Conservation (phyloP, 2,797 vertebrate genomes). For the Neostethus bicornis region DNA sequence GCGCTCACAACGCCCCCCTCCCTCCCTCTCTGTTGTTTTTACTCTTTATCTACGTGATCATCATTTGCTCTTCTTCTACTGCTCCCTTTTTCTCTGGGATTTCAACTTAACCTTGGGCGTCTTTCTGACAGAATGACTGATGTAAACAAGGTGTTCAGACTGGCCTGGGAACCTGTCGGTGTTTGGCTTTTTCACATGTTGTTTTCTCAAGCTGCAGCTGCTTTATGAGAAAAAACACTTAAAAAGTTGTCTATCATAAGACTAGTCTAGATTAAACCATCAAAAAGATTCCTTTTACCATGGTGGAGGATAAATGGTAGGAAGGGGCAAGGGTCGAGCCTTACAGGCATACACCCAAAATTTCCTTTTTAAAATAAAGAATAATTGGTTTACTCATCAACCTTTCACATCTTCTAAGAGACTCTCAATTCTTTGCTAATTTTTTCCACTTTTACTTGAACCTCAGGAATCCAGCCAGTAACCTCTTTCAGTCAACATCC, state of each 20-base stretch:
- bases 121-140: constrained; percentile 71
- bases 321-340: no score
- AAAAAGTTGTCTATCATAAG: constrained; percentile 7
- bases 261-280: not conserved
- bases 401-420: not conserved
- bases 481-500: constrained; percentile 19
- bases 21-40: constrained; percentile 23
- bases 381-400: not conserved
- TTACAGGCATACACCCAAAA: no score
- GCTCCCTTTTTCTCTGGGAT: constrained; percentile 15
- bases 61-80: constrained; percentile 1
- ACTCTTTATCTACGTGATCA: constrained; percentile 2
- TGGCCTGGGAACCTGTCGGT: constrained; percentile 48
- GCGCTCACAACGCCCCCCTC: no score
- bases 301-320: not conserved
- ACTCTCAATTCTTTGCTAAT: no score
- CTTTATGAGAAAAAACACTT: constrained; percentile 20
- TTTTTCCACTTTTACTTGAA: not conserved
- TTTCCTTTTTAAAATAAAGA: not conserved
- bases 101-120: constrained; percentile 62
- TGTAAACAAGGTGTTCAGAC: constrained; percentile 40
- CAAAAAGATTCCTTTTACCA: not conserved
- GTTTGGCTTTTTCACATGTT: constrained; percentile 35
- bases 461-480: constrained; percentile 13
- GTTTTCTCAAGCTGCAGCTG: constrained; percentile 40